Evolutionary conservation across 2,797 vertebrate genomes (phyloP).

Genomic region (Holocentrus rufus): DNA sequence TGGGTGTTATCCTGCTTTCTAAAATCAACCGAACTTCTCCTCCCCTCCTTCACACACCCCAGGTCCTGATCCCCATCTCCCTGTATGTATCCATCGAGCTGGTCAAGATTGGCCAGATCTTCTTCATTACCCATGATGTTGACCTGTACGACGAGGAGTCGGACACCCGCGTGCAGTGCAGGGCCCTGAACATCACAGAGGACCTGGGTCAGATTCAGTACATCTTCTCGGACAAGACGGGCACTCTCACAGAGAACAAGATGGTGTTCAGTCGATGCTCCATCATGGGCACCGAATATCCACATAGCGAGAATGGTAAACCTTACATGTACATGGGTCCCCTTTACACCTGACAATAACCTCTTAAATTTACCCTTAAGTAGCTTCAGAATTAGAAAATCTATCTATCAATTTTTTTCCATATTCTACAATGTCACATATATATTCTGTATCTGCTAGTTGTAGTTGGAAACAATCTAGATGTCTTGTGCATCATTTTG

Average conservation of each 20-base stretch:
- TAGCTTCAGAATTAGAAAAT: too few species aligned
- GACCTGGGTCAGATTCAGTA: constrained; percentile 96
- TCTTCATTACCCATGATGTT: constrained; percentile 90
- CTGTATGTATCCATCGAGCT: constrained; percentile 95
- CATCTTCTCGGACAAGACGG: constrained; percentile 97
- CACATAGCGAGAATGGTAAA: constrained; percentile 93
- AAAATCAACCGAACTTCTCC: background rate
- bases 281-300: constrained; percentile 89
- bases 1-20: constrained; percentile 1
- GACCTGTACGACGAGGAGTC: constrained; percentile 91
- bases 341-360: too few species aligned
- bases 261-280: constrained; percentile 96
- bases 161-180: constrained; percentile 87
- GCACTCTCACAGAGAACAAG: constrained; percentile 97
- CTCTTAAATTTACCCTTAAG: too few species aligned
- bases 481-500: background rate
- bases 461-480: too few species aligned
- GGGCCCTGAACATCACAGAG: constrained; percentile 93
- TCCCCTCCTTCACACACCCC: constrained; percentile 42
- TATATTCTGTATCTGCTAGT: too few species aligned
- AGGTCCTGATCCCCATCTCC: constrained; percentile 95
- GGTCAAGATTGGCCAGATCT: constrained; percentile 92
- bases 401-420: too few species aligned
- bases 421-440: too few species aligned
- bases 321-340: background rate